phyloP scores from a whole-genome alignment of 1,140 invertebrate species.

The Apis dorsata region DNA sequence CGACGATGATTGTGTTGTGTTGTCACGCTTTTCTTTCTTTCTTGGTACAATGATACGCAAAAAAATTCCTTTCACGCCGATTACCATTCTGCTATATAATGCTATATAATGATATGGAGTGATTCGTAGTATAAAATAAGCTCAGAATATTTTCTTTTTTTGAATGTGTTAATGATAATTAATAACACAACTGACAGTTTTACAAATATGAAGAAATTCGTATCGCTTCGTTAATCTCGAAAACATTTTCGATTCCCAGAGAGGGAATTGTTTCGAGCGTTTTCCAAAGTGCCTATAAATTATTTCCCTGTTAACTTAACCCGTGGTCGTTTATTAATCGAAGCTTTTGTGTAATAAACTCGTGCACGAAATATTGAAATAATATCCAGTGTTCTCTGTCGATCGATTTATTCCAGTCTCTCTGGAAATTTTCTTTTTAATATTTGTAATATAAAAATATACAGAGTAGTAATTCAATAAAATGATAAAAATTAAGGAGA shows the following conservation, averaged over 20 bases:
- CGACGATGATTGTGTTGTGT: not conserved
- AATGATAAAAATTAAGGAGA: too few relatives aligned
- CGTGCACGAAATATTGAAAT: not conserved
- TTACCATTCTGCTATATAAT: not conserved
- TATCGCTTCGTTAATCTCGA: conserved; percentile 2
- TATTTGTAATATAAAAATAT: too few relatives aligned
- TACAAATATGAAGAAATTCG: conserved; percentile 13
- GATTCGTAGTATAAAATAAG: too few relatives aligned
- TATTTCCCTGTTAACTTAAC: conserved; percentile 16
- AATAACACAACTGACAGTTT: not conserved
- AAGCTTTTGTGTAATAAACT: too few relatives aligned
- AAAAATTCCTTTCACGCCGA: not conserved
- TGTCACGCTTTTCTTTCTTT: not conserved
- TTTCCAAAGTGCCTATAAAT: conserved; percentile 1
- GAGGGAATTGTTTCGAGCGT: not conserved
- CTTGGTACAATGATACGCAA: not conserved
- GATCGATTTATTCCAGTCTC: not conserved
- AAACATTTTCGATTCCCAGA: conserved; percentile 2
- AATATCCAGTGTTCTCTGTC: not conserved
- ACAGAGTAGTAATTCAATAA: too few relatives aligned
- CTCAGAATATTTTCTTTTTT: not conserved
- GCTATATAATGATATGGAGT: too few relatives aligned
- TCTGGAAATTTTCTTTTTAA: too few relatives aligned
- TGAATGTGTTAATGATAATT: not conserved
- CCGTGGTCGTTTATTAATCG: not conserved